Percentiles rank a stretch among this genome's conserved stretches.
Evolutionary conservation across 1,140 invertebrate genomes (phyloP).

Genomic region (Tetramorium parvispinum): DNA sequence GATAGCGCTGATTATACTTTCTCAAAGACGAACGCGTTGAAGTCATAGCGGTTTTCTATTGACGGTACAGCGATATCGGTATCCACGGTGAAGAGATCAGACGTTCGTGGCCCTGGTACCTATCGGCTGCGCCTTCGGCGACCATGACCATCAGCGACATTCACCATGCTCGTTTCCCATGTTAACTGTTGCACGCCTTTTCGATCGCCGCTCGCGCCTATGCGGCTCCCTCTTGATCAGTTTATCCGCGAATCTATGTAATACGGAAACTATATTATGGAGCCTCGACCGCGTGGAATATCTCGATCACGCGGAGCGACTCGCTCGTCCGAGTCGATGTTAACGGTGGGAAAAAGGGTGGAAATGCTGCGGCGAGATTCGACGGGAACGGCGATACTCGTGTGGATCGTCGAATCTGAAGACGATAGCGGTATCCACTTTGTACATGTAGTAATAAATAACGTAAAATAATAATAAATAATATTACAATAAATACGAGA

Average conservation of each 20-base stretch:
- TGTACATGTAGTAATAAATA: neutral
- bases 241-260: slow-evolving; percentile 58
- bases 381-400: slow-evolving; percentile 40
- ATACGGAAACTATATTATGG: slow-evolving; percentile 58
- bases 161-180: slow-evolving; percentile 45
- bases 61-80: neutral
- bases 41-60: slow-evolving; percentile 34
- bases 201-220: slow-evolving; percentile 21
- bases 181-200: slow-evolving; percentile 48
- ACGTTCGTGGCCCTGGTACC: slow-evolving; percentile 20
- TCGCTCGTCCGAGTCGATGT: slow-evolving; percentile 48
- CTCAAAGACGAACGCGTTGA: neutral
- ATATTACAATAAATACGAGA: neutral
- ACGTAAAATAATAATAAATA: neutral
- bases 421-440: neutral
- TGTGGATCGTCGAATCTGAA: slow-evolving; percentile 34
- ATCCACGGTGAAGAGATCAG: slow-evolving; percentile 37
- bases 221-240: slow-evolving; percentile 43
- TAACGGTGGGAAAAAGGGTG: slow-evolving; percentile 51
- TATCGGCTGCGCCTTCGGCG: slow-evolving; percentile 47
- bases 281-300: slow-evolving; percentile 50
- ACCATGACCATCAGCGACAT: slow-evolving; percentile 57
- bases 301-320: slow-evolving; percentile 49
- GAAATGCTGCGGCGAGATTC: slow-evolving; percentile 33
- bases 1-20: slow-evolving; percentile 54